Percentiles rank a stretch among this genome's conserved stretches.
Conservation (phyloP, 2,797 vertebrate species). For the Scolopax rusticola region DNA sequence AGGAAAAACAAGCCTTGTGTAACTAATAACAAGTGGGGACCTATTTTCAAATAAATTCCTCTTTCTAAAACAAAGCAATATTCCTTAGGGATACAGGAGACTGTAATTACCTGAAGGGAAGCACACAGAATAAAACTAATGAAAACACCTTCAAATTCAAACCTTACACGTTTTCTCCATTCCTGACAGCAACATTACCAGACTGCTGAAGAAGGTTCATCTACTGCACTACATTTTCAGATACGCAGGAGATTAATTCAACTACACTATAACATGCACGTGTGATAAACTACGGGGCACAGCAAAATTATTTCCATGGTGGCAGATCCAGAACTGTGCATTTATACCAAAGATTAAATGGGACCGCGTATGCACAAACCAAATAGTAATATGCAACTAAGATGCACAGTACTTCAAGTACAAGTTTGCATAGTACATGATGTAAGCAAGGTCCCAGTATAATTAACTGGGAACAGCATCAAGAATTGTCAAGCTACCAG, state of each 20-base stretch:
- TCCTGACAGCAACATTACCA: not conserved
- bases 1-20: not conserved
- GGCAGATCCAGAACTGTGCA: slow-evolving; percentile 41
- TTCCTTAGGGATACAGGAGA: not conserved
- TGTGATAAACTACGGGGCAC: not conserved
- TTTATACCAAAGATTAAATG: slow-evolving; percentile 19
- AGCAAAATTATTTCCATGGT: slow-evolving; percentile 4
- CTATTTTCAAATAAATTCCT: not conserved
- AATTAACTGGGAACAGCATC: slow-evolving; percentile 26
- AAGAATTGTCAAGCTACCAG: not conserved
- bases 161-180: not conserved
- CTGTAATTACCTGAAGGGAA: not conserved
- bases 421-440: slow-evolving; percentile 34
- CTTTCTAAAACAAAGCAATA: not conserved
- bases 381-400: not conserved
- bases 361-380: not conserved
- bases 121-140: not conserved
- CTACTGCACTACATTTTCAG: not conserved
- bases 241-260: not conserved
- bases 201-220: not conserved
- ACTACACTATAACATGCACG: not conserved
- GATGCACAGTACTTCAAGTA: slow-evolving; percentile 16
- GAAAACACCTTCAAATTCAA: not conserved
- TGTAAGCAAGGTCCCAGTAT: slow-evolving; percentile 24
- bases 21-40: not conserved